A percentile compares a stretch with the other conserved stretches of the same genome.
These are phyloP conservation scores for Sinella curviseta DNA, from an alignment of 1,140 invertebrate species.

Conservation along the genomic window DNA sequence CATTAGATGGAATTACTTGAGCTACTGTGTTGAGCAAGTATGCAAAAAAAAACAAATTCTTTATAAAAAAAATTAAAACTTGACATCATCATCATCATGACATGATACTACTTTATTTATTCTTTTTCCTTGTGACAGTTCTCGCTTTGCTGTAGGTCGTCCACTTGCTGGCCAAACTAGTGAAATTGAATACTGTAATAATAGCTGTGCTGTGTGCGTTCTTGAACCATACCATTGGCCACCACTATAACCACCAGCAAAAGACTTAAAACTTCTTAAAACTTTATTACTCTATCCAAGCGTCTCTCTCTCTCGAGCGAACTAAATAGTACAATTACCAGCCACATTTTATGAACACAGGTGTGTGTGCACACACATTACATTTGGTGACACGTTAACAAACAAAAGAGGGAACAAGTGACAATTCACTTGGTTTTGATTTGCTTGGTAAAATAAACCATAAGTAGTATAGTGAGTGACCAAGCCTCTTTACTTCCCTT, in stretches of 20 bases:
- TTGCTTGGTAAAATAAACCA: not conserved
- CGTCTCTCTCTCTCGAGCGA: too few species aligned
- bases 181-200: not conserved
- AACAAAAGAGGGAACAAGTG: not conserved
- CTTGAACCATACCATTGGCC: not conserved
- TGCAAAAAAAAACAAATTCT: too few species aligned
- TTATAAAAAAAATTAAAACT: not conserved
- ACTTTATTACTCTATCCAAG: too few species aligned
- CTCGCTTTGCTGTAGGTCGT: not conserved
- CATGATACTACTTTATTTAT: not conserved
- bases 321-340: too few species aligned
- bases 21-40: not conserved
- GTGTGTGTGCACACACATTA: not conserved
- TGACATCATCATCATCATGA: not conserved
- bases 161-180: not conserved
- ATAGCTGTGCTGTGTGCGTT: not conserved
- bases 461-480: too few species aligned
- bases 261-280: not conserved
- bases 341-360: too few species aligned
- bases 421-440: not conserved
- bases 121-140: not conserved
- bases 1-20: not conserved
- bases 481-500: not conserved
- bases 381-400: not conserved
- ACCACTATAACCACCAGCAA: not conserved